Evolutionary conservation across 2,113 vertebrate genomes (phyloP).

Genomic region (Donacobius atricapilla): DNA sequence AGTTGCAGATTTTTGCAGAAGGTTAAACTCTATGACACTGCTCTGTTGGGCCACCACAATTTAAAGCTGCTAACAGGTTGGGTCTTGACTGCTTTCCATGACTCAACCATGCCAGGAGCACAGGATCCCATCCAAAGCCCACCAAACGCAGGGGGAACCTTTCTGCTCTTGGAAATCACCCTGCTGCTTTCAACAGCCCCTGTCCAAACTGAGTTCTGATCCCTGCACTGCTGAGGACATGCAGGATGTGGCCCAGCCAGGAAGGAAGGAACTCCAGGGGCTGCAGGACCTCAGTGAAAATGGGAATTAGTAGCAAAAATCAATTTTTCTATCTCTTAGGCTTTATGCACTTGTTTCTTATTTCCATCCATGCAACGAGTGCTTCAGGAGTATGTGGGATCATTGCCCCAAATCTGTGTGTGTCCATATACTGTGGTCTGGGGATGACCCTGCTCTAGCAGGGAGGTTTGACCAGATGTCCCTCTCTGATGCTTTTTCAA

Average conservation of each 20-base stretch:
- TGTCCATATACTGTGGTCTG: neutral
- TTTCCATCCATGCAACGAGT: neutral
- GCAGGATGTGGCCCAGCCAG: accelerated
- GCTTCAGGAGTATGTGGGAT: neutral
- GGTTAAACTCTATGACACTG: neutral
- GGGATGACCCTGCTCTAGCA: neutral
- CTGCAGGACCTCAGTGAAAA: neutral
- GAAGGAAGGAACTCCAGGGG: neutral
- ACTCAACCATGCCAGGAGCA: neutral
- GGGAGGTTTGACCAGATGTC: neutral
- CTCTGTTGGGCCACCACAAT: neutral
- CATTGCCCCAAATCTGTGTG: neutral
- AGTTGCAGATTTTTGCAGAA: neutral
- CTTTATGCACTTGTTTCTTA: neutral
- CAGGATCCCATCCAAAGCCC: neutral
- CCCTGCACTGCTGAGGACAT: neutral
- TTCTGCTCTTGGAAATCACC: neutral
- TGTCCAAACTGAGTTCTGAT: neutral
- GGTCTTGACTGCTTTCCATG: neutral
- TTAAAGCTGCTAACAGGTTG: neutral
- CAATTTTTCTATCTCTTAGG: neutral
- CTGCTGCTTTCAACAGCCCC: neutral
- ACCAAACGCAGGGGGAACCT: neutral
- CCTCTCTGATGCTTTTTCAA: neutral
- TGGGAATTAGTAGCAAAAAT: neutral